Percentiles rank a stretch among this genome's conserved stretches.
Evolutionary conservation across 2,888 invertebrate species (phyloP).

Genomic region (Stenotaenia linearis): DNA sequence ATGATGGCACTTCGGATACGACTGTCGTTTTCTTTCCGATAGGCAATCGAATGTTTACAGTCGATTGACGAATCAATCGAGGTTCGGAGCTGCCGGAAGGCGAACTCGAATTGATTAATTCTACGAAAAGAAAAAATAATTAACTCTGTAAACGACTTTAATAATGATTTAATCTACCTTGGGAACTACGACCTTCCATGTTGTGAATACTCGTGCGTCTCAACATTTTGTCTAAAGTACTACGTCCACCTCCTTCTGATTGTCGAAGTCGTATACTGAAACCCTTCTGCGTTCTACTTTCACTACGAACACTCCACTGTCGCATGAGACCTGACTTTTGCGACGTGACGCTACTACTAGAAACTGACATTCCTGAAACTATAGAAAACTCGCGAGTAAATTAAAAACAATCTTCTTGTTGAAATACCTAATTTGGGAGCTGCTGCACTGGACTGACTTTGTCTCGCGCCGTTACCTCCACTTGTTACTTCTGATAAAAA

Average conservation of each 20-base stretch:
- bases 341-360: constrained; percentile 36
- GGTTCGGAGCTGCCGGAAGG: constrained; percentile 36
- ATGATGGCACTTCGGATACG: constrained; percentile 13
- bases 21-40: constrained; percentile 28
- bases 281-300: constrained; percentile 34
- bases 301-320: constrained; percentile 39
- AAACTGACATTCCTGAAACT: constrained; percentile 35
- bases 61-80: constrained; percentile 35
- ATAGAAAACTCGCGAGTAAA: neutral
- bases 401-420: neutral
- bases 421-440: constrained; percentile 24
- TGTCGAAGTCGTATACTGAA: constrained; percentile 38
- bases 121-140: neutral
- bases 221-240: constrained; percentile 38
- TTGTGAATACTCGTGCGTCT: constrained; percentile 39
- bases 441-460: neutral
- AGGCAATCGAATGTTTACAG: constrained; percentile 33
- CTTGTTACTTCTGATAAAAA: constrained; percentile 36
- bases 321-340: constrained; percentile 35
- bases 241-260: constrained; percentile 38
- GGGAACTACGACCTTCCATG: constrained; percentile 36
- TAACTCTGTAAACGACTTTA: neutral
- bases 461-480: constrained; percentile 32
- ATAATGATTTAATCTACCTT: too few relatives aligned
- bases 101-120: constrained; percentile 35